phyloP scores from a whole-genome alignment of 2,113 vertebrate species.

The Ondatra zibethicus region DNA sequence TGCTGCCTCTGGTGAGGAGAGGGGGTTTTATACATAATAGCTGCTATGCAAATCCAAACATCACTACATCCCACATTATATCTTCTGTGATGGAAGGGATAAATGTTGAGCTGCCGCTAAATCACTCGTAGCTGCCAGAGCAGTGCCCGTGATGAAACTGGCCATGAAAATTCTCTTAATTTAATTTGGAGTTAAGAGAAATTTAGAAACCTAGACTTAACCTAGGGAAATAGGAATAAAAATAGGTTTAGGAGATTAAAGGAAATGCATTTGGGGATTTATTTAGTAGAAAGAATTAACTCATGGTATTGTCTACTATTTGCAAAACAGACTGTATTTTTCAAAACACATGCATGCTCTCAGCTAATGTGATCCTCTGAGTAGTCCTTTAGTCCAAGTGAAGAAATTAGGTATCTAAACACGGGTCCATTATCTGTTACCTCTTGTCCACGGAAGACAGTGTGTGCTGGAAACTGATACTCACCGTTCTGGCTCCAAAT shows the following conservation, averaged over 20 bases:
- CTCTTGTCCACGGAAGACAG: not conserved
- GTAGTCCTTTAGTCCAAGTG: not conserved
- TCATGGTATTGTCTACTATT: not conserved
- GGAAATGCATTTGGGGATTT: not conserved
- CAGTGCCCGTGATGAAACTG: not conserved
- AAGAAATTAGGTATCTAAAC: not conserved
- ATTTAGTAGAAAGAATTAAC: not conserved
- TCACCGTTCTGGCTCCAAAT: not conserved
- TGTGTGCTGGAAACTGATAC: not conserved
- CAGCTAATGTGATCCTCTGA: not conserved
- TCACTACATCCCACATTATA: fast-evolving
- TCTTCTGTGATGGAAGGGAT: not conserved
- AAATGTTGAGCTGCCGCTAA: not conserved
- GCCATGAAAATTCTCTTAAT: not conserved
- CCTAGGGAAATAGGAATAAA: not conserved
- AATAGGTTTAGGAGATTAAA: not conserved
- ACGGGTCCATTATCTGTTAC: not conserved
- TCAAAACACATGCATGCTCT: not conserved
- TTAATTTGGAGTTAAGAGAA: not conserved
- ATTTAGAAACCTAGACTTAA: not conserved
- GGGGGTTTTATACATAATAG: not conserved
- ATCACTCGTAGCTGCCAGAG: not conserved
- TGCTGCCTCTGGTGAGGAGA: no score
- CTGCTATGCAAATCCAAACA: not conserved
- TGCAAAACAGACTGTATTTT: not conserved